Base-by-base conservation (phyloP, 2,888 invertebrate genomes). In the Cryptocephalus primarius region DNA sequence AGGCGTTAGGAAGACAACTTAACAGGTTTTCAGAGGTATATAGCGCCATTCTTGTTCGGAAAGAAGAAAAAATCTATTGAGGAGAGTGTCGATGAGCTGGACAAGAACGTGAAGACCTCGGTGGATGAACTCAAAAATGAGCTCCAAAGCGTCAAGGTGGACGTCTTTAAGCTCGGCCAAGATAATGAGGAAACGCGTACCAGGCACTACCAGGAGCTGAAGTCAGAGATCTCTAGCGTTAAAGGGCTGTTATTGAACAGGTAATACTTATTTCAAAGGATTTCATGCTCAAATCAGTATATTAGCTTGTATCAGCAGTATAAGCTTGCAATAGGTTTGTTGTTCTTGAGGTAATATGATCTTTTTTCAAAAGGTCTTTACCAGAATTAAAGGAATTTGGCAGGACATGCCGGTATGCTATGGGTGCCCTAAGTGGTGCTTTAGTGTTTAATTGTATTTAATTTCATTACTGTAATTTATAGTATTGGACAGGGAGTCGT, bases 231-330 rank as follows among this genome's bases (percentile, higher is more conserved):
- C 36, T 74, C 81, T 1, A 80, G 83, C 10, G 81, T 87, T 14
- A 86, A 86, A 67, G 84, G 85, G 45, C 75, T 86, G 44, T 66
- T 86, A 40, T 70, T 86, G 13, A 83, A 80, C 70, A 80, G 81
- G 82, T 82, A 61, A 60, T 40, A 13, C 2, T 42, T 32, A 47
- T 22, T n/a, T n/a, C n/a, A n/a, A 22, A 22, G 2, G 3, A 2
- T 22, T 22, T 22, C 2, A 4, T 22, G 22, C 22, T 6, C 22
- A 22, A 22, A n/a, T n/a, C n/a, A n/a, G n/a, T n/a, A n/a, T n/a
- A n/a, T n/a, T n/a, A n/a, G n/a, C n/a, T n/a, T n/a, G n/a, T n/a
- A n/a, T n/a, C n/a, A n/a, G n/a, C n/a, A n/a, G n/a, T n/a, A n/a
- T n/a, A n/a, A n/a, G n/a, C n/a, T n/a, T n/a, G n/a, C n/a, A n/a